phyloP scores from a whole-genome alignment of 2,888 invertebrate species.

The Therioaphis trifolii region DNA sequence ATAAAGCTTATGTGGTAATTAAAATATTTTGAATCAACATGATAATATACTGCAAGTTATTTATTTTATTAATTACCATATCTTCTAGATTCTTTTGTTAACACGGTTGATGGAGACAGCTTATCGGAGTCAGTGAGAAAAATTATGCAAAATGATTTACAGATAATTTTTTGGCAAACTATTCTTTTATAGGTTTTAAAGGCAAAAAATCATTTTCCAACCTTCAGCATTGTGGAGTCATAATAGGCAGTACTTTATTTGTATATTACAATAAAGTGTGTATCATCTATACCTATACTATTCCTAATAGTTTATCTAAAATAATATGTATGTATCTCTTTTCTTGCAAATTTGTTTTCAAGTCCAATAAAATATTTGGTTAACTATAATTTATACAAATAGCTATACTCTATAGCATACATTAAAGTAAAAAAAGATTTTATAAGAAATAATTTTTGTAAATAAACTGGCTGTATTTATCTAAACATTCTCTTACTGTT shows the following conservation, averaged over 20 bases:
- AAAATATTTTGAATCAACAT: neutral
- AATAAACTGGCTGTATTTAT: no score
- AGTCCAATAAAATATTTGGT: no score
- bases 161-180: constrained; percentile 17
- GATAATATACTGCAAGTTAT: neutral
- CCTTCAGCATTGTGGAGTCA: constrained; percentile 19
- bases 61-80: neutral
- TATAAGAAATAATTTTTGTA: no score
- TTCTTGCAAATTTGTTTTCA: no score
- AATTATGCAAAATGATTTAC: constrained; percentile 26
- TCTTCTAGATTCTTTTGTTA: constrained; percentile 12
- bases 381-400: no score
- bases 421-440: no score
- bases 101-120: constrained; percentile 5
- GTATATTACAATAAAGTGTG: no score
- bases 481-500: no score
- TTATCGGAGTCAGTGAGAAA: neutral
- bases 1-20: constrained; percentile 20
- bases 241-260: neutral
- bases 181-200: constrained; percentile 11
- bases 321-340: no score
- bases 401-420: no score
- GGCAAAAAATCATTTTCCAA: neutral
- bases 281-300: no score
- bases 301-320: no score